These are phyloP conservation scores for Nephila pilipes DNA, from an alignment of 1,140 invertebrate species.

Conservation along the genomic window DNA sequence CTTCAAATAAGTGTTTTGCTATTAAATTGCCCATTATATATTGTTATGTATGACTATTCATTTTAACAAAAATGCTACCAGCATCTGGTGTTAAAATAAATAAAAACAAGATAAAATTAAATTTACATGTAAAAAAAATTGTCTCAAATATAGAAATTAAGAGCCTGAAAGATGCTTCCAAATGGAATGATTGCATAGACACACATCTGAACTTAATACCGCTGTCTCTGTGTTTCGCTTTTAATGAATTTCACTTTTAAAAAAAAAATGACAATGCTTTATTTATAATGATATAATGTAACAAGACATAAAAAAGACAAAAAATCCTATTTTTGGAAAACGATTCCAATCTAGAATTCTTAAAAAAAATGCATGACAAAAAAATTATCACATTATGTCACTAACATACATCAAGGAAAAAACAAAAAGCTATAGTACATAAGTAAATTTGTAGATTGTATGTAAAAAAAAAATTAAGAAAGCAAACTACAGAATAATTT, in stretches of 20 bases:
- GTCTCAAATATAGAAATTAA: slow-evolving; percentile 22
- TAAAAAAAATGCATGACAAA: neutral
- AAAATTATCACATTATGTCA: slow-evolving; percentile 44
- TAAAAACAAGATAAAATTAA: too few relatives aligned
- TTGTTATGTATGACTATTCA: too few relatives aligned
- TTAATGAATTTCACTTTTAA: neutral
- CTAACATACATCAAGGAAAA: neutral
- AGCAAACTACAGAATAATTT: slow-evolving; percentile 52
- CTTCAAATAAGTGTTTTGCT: too few relatives aligned
- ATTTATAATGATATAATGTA: slow-evolving; percentile 22
- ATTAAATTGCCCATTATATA: too few relatives aligned
- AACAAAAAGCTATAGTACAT: slow-evolving; percentile 17
- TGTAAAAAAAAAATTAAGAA: neutral
- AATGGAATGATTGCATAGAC: slow-evolving; percentile 9
- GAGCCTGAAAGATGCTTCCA: neutral
- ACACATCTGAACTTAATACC: neutral
- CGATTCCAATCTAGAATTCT: neutral
- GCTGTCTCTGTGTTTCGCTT: neutral
- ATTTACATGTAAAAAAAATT: neutral
- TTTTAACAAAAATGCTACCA: too few relatives aligned
- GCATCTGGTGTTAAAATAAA: too few relatives aligned
- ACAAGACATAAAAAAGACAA: slow-evolving; percentile 11
- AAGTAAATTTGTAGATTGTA: neutral
- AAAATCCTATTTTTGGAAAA: neutral
- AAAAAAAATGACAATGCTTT: neutral